Conservation (phyloP, 2,888 invertebrate genomes). For the Polyommatus icarus region DNA sequence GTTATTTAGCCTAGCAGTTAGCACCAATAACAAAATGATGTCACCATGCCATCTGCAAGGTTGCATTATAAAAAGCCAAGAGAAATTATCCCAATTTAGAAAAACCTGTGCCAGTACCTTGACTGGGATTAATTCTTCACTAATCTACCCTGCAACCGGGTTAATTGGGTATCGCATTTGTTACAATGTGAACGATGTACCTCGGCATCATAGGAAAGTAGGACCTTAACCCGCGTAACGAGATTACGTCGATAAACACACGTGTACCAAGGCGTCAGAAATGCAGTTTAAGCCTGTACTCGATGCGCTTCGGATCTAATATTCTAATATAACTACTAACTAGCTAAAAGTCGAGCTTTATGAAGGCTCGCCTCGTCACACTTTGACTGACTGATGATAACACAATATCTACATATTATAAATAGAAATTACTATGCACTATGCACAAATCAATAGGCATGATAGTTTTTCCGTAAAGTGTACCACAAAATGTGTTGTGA, state of each 20-base stretch:
- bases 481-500: too few relatives aligned
- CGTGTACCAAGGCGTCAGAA: neutral
- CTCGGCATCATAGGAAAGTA: conserved; percentile 12
- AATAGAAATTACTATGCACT: too few relatives aligned
- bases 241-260: conserved; percentile 19
- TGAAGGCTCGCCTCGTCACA: too few relatives aligned
- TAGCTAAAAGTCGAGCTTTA: too few relatives aligned
- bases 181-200: neutral
- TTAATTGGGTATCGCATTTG: conserved; percentile 9
- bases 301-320: neutral
- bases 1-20: too few relatives aligned
- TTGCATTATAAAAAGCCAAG: neutral
- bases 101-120: neutral
- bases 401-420: too few relatives aligned
- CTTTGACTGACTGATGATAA: too few relatives aligned
- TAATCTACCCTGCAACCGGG: neutral
- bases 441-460: too few relatives aligned
- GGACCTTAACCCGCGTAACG: conserved; percentile 24
- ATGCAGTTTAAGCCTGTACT: neutral
- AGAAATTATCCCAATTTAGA: neutral
- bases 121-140: conserved; percentile 5
- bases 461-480: too few relatives aligned
- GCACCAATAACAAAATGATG: too few relatives aligned
- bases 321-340: neutral
- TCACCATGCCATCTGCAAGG: neutral